phyloP scores from a whole-genome alignment of 2,797 vertebrate genomes.

The Chrysolophus pictus region DNA sequence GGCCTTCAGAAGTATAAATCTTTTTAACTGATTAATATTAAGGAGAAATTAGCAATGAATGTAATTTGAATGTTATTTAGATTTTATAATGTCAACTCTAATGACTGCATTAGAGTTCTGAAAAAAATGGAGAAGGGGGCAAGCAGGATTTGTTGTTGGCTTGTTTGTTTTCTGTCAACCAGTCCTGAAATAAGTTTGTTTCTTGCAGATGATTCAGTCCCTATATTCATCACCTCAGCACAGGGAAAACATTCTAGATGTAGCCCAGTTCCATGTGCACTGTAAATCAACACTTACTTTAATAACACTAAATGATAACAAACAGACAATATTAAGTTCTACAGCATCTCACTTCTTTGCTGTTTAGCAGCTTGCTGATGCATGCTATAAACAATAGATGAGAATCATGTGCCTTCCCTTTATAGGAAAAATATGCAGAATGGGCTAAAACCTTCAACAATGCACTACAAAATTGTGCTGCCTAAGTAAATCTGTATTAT shows the following conservation, averaged over 20 bases:
- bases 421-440: slow-evolving; percentile 35
- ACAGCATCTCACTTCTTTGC: not conserved
- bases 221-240: not conserved
- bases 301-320: not conserved
- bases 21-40: not conserved
- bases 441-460: slow-evolving; percentile 36
- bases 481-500: slow-evolving; percentile 26
- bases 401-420: not conserved
- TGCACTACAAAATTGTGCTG: slow-evolving; percentile 22
- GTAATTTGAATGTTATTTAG: not conserved
- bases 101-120: not conserved
- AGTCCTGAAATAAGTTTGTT: not conserved
- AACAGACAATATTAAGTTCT: not conserved
- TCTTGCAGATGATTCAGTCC: not conserved
- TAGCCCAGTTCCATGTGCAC: not conserved
- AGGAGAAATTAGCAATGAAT: not conserved
- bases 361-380: slow-evolving; percentile 20
- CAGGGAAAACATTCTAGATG: not conserved
- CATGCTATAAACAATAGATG: not conserved
- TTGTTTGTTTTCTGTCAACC: not conserved
- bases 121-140: not conserved
- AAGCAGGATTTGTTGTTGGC: too few relatives aligned
- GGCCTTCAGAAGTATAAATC: not conserved
- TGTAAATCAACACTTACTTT: not conserved
- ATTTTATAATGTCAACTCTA: too few relatives aligned